A percentile compares a stretch with the other conserved stretches of the same genome.
phyloP scores from a whole-genome alignment of 2,888 invertebrate genomes.

The Amblyteles armatorius region DNA sequence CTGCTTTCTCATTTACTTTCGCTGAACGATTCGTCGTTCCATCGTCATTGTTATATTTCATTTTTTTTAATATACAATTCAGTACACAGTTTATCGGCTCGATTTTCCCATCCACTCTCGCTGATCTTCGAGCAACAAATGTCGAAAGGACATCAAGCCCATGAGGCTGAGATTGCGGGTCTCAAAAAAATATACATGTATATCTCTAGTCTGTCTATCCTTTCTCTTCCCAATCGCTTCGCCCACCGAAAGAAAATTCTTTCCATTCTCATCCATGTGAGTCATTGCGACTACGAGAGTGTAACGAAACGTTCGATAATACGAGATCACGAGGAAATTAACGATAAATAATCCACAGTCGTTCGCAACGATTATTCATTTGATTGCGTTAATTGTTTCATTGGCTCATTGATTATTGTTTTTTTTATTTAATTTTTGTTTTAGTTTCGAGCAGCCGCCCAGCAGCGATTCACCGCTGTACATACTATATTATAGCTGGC shows the following conservation, averaged over 20 bases:
- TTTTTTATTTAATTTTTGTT: conserved; percentile 1
- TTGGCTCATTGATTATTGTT: conserved; percentile 3
- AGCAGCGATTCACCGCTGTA: conserved; percentile 47
- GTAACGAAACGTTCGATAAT: neutral
- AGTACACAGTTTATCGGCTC: neutral
- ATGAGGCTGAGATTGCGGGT: neutral
- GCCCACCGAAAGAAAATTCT: neutral
- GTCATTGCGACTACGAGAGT: neutral
- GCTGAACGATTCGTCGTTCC: conserved; percentile 6
- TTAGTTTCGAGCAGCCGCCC: conserved; percentile 28
- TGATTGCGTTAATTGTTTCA: neutral
- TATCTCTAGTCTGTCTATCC: neutral
- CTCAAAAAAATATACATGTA: neutral
- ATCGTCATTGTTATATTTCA: neutral
- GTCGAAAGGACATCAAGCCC: neutral
- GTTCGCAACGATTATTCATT: conserved; percentile 12
- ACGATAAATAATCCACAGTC: neutral
- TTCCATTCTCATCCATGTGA: neutral
- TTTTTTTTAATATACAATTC: neutral
- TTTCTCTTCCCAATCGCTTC: conserved; percentile 1
- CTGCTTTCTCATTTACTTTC: conserved; percentile 45
- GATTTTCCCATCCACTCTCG: neutral
- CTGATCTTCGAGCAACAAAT: conserved; percentile 7
- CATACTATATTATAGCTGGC: conserved; percentile 39
- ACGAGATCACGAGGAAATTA: neutral